Conservation (phyloP, 1,140 invertebrate species). For the Ephestia elutella region DNA sequence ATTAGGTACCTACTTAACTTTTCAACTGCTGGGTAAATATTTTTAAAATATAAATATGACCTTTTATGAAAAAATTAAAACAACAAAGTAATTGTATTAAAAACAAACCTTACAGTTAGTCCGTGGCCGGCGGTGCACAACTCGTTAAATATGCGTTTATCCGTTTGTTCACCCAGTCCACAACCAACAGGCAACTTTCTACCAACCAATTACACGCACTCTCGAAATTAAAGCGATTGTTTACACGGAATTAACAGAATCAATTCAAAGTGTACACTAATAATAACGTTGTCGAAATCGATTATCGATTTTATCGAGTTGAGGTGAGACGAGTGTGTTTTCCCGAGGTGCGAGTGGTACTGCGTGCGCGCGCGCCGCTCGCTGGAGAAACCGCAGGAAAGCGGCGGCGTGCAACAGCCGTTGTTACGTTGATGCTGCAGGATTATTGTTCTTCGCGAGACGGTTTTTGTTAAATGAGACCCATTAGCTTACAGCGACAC, state of each 20-base stretch:
- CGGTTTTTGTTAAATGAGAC: constrained; percentile 31
- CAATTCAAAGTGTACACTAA: constrained; percentile 14
- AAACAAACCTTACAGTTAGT: constrained; percentile 58
- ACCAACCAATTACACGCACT: constrained; percentile 31
- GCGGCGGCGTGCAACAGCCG: constrained; percentile 39
- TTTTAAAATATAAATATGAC: no score
- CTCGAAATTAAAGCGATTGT: constrained; percentile 17
- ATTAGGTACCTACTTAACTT: no score
- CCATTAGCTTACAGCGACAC: constrained; percentile 14
- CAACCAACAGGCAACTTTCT: constrained; percentile 31
- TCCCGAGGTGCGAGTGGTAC: constrained; percentile 35
- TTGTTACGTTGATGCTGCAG: constrained; percentile 60
- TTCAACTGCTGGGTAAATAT: no score
- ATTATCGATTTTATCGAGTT: constrained; percentile 7
- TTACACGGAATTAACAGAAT: constrained; percentile 19
- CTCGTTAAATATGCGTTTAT: constrained; percentile 26
- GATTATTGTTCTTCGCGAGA: constrained; percentile 28
- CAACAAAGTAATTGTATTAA: constrained; percentile 10
- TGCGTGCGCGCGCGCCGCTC: constrained; percentile 38
- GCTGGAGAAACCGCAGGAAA: constrained; percentile 70
- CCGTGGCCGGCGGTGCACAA: constrained; percentile 28
- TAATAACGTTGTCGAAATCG: constrained; percentile 2
- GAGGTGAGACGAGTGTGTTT: constrained; percentile 33
- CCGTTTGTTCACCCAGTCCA: constrained; percentile 31
- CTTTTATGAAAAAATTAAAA: no score